Conservation (phyloP, 2,113 vertebrate genomes). For the Ceyx melanurus region DNA sequence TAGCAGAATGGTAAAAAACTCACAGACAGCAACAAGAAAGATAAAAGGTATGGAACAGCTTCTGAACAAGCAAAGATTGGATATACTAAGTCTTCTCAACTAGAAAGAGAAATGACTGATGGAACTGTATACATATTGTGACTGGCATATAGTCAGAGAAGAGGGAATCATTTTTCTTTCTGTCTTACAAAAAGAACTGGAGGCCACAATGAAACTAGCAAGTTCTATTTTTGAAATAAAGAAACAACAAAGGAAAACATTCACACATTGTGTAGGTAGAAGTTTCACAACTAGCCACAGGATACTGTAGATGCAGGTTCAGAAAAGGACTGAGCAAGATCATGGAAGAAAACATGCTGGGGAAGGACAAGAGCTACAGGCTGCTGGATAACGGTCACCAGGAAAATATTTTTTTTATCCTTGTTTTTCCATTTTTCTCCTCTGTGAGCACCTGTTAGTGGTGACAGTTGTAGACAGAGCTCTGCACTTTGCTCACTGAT, state of each 20-base stretch:
- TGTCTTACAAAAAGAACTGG: not conserved
- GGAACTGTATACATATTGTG: not conserved
- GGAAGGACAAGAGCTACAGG: not conserved
- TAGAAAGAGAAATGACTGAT: not conserved
- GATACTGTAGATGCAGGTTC: not conserved
- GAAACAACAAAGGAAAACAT: not conserved
- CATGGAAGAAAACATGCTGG: not conserved
- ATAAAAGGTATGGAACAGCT: not conserved
- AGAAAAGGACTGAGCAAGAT: not conserved
- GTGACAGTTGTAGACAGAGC: not conserved
- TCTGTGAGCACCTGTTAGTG: not conserved
- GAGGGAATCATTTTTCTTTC: not conserved
- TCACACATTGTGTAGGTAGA: not conserved
- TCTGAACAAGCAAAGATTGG: not conserved
- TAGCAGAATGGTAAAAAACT: conserved; percentile 2
- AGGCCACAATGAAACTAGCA: not conserved
- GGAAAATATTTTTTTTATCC: not conserved
- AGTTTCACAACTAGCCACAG: not conserved
- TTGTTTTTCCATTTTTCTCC: not conserved
- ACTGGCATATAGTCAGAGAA: not conserved
- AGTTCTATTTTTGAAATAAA: not conserved
- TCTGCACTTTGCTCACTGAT: not conserved
- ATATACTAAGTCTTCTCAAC: not conserved
- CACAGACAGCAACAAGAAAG: not conserved
- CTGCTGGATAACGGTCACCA: not conserved